Base-by-base conservation (phyloP, 2,888 invertebrate species). In the Polyploca ridens region DNA sequence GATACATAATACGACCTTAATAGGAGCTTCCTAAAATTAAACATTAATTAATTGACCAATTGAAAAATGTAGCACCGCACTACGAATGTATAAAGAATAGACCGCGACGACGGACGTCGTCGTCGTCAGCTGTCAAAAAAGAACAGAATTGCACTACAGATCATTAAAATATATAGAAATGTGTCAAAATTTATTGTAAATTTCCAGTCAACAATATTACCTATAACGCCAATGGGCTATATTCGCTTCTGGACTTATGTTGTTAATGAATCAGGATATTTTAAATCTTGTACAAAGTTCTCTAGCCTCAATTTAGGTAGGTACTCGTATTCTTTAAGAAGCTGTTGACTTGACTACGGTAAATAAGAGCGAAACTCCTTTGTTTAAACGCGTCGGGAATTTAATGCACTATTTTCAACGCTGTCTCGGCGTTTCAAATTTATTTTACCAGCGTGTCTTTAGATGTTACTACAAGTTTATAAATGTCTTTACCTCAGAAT, bases 361-460 rank as follows among this genome's bases (percentile, higher is more conserved):
- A 70, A 74, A 74, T 72, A 75, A 70, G 44, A 61, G 19, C 68
- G 66, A 75, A 68, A 72, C 65, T 72, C 64, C 64, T 80, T 79
- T 79, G 82, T 79, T 77, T 79, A 76, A 67, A 68, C 71, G 65
- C 72, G 66, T 65, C 62, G 71, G 65, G 76, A 78, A 81, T 82
- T 82, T 81, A 75, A 81, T 83, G 77, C 78, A 83, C 75, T 76
- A 80, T 78, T 82, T 80, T 82, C 78, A 81, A 76, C 74, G 73
- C 70, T 69, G 66, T 69, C 67, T 67, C 66, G 68, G 41, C 65
- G 69, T 65, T 63, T 67, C 33, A 71, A 77, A 76, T 74, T 73
- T 77, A 75, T 78, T 69, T 68, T 64, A 62, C 64, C 57, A 67
- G 63, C 67, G 60, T 67, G 64, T 64, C 58, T 67, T 58, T 33